phyloP scores from a whole-genome alignment of 2,797 vertebrate genomes.

The Microcaecilia unicolor region DNA sequence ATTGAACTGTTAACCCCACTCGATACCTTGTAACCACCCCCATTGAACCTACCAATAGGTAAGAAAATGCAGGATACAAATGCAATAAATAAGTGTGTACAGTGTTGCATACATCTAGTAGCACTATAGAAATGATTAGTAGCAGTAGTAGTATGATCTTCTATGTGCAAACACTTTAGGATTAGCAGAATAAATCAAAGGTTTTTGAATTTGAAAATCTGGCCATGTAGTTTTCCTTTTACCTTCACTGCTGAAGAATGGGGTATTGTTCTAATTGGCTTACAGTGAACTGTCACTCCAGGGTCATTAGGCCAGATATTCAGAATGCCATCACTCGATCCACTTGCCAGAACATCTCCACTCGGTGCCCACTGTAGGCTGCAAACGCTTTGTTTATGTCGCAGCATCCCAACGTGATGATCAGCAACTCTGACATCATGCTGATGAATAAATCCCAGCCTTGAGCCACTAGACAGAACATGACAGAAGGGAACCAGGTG shows the following conservation, averaged over 20 bases:
- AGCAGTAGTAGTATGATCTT: too few species aligned
- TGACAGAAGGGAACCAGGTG: not conserved
- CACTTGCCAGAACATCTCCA: conserved; percentile 48
- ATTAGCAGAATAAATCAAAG: too few species aligned
- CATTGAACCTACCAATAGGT: too few species aligned
- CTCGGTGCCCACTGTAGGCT: conserved; percentile 63
- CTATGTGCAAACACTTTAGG: too few species aligned
- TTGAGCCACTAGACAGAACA: conserved; percentile 55
- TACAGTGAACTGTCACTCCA: conserved; percentile 12
- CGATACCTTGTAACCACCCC: too few species aligned
- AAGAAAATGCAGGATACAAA: too few species aligned
- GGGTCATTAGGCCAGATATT: conserved; percentile 50
- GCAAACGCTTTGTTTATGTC: conserved; percentile 46
- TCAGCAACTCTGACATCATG: conserved; percentile 40
- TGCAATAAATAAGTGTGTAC: too few species aligned
- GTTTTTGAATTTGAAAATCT: too few species aligned
- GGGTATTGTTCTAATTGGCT: conserved; percentile 36
- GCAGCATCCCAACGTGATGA: conserved; percentile 34
- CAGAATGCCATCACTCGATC: conserved; percentile 52
- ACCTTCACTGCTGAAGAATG: conserved; percentile 67
- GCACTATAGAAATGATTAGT: too few species aligned
- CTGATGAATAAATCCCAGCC: conserved; percentile 55
- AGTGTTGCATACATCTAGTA: too few species aligned
- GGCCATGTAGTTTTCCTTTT: not conserved
- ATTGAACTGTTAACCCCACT: too few species aligned